A percentile compares a stretch with the other conserved stretches of the same genome.
Evolutionary conservation across 23 tunicate genomes (phyloP).

Genomic region (Clavelina lepadiformis): DNA sequence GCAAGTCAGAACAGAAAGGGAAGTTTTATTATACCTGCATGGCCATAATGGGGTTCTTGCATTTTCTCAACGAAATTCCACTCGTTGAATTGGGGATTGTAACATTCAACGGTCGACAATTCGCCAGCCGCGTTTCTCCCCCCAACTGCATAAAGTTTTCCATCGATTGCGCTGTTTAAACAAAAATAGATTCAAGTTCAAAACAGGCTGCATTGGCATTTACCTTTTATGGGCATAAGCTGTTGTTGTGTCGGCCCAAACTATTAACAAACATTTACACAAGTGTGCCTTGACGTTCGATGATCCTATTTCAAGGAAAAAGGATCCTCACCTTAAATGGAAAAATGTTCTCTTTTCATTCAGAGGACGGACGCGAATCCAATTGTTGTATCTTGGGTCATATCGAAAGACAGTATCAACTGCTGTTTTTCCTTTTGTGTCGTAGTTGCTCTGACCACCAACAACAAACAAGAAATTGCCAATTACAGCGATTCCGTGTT

Average conservation of each 20-base stretch:
- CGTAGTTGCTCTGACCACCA: conserved; percentile 98
- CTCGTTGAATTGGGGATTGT: conserved; percentile 79
- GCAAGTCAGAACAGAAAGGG: too few relatives aligned
- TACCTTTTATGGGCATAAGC: too few relatives aligned
- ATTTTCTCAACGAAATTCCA: conserved; percentile 96
- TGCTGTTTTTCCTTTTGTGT: conserved; percentile 98
- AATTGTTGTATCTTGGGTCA: conserved; percentile 90
- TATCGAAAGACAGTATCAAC: conserved; percentile 98
- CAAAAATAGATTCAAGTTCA: neutral
- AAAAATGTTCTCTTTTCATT: conserved; percentile 95
- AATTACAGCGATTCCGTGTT: conserved; percentile 99
- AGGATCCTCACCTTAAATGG: conserved; percentile 96
- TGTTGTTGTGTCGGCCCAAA: too few relatives aligned
- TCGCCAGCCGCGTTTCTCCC: conserved; percentile 98
- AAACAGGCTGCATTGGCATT: too few relatives aligned
- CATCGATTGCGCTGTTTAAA: conserved; percentile 78
- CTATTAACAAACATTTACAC: too few relatives aligned
- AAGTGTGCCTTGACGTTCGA: too few relatives aligned
- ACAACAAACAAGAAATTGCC: conserved; percentile 98
- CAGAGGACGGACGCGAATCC: conserved; percentile 71
- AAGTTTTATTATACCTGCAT: conserved; percentile 90
- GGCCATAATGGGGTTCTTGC: conserved; percentile 99
- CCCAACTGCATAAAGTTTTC: conserved; percentile 96
- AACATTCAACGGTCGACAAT: conserved; percentile 88
- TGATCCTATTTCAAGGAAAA: too few relatives aligned